A percentile compares a stretch with the other conserved stretches of the same genome.
Conservation (phyloP, 2,113 vertebrate species). For the Oreotragus oreotragus region DNA sequence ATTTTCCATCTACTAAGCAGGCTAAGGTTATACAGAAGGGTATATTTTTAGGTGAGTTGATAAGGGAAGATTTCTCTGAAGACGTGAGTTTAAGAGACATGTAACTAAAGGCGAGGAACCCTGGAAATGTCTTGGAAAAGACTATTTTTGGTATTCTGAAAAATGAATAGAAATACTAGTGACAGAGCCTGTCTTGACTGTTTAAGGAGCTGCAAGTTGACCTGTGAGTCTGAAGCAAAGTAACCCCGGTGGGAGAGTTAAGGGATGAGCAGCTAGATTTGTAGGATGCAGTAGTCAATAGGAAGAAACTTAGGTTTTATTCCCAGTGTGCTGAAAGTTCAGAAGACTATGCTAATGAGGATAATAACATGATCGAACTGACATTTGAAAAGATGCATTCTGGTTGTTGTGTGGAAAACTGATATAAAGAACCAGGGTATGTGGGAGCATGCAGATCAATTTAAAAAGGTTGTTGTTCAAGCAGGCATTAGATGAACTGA, state of each 20-base stretch:
- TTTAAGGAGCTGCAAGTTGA: neutral
- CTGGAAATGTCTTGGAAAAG: neutral
- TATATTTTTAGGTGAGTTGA: neutral
- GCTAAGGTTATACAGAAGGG: neutral
- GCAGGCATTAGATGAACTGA: neutral
- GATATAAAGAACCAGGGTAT: neutral
- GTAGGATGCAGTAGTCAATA: fast-evolving
- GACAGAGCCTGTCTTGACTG: neutral
- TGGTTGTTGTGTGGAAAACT: neutral
- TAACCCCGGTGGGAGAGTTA: neutral
- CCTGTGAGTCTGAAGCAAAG: neutral
- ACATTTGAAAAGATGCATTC: neutral
- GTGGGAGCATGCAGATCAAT: neutral
- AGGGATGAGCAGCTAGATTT: neutral
- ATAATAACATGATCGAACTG: neutral
- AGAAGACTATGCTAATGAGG: neutral
- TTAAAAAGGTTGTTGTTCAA: neutral
- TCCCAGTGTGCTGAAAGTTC: too few species aligned
- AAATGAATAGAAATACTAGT: neutral
- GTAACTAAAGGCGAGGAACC: neutral
- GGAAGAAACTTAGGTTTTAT: neutral
- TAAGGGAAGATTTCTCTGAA: neutral
- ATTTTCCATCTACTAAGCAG: neutral
- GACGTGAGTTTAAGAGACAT: neutral
- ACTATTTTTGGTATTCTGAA: neutral